Conservation (phyloP, 2,113 vertebrate species). For the Barnardius zonarius region DNA sequence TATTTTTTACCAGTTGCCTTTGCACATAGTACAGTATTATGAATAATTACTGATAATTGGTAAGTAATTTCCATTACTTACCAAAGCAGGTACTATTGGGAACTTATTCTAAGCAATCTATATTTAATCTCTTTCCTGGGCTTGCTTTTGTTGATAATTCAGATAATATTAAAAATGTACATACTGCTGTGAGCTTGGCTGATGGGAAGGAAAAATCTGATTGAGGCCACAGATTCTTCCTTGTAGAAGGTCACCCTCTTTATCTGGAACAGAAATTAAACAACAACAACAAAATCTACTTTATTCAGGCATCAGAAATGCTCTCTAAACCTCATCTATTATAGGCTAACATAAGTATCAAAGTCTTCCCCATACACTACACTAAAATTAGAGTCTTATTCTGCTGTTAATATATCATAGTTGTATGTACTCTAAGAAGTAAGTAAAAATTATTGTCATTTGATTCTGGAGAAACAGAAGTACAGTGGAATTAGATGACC, state of each 20-base stretch:
- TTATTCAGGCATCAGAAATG: background rate
- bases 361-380: background rate
- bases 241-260: background rate
- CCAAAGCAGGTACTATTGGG: background rate
- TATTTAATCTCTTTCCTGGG: background rate
- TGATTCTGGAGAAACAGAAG: background rate
- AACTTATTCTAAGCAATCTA: background rate
- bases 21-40: background rate
- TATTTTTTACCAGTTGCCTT: background rate
- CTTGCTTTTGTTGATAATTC: constrained; percentile 5
- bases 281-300: background rate
- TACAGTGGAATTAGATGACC: background rate
- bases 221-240: background rate
- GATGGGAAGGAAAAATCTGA: background rate
- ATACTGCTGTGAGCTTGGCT: background rate
- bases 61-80: background rate
- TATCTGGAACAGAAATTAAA: background rate
- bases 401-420: background rate
- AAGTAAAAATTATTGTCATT: background rate
- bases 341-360: background rate
- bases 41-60: background rate
- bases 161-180: constrained; percentile 1
- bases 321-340: background rate
- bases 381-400: background rate
- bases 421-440: background rate